These are phyloP conservation scores for Saccopteryx bilineata DNA, from an alignment of 2,113 vertebrate species.

Conservation along the genomic window DNA sequence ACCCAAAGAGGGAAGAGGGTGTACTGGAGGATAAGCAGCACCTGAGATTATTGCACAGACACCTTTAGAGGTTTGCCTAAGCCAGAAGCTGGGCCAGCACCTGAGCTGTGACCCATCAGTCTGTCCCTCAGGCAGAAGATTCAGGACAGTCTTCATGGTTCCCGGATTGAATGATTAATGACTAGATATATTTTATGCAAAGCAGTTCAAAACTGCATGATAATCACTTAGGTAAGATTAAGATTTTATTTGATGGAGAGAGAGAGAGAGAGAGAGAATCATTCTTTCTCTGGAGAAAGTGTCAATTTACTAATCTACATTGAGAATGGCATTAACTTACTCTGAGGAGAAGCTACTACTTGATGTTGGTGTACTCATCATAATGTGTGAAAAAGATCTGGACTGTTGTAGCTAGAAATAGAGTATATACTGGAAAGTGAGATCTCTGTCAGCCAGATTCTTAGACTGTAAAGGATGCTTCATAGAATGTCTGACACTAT, in stretches of 20 bases:
- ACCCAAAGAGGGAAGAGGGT: not conserved
- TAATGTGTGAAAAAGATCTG: not conserved
- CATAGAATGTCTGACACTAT: not conserved
- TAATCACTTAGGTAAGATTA: slow-evolving; percentile 76
- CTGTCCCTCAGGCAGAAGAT: slow-evolving; percentile 64
- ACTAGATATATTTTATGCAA: slow-evolving; percentile 37
- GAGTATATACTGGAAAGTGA: not conserved
- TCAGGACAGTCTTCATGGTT: slow-evolving; percentile 55
- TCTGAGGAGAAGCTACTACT: not conserved
- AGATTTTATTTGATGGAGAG: slow-evolving; percentile 65
- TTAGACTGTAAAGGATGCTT: not conserved
- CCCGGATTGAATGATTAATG: slow-evolving; percentile 67
- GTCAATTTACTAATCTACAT: not conserved
- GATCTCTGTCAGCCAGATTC: not conserved
- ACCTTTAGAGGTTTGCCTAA: not conserved
- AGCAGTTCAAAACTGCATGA: slow-evolving; percentile 65
- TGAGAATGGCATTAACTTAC: not conserved
- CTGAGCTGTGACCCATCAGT: not conserved
- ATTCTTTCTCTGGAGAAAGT: not conserved
- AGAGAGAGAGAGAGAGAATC: not conserved
- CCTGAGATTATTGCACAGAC: not conserved
- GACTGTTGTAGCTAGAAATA: not conserved
- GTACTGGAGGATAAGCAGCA: not conserved
- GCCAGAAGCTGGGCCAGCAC: slow-evolving; percentile 9
- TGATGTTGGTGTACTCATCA: not conserved